Base-by-base conservation (phyloP, 2,797 vertebrate genomes). In the Manis javanica region DNA sequence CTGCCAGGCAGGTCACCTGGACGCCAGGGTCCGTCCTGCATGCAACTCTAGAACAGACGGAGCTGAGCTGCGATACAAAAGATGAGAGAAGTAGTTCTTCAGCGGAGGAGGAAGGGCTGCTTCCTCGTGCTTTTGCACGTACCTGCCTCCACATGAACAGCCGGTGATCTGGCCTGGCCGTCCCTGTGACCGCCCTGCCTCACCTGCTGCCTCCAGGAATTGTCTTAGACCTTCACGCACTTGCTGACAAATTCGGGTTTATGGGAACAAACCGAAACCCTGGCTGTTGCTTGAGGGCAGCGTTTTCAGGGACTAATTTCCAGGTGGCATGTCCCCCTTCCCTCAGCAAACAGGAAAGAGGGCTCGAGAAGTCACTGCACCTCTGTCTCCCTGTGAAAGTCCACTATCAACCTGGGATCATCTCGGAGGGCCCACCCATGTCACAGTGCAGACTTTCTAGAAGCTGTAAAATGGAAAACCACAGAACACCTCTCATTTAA, bases 141-240 rank as follows among this genome's bases (percentile, higher is more conserved):
- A 26, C 46, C 71, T 14, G 37, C 6, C 5, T 68, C 11, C 37
- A 46, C 15, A 6, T 1, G 0, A 5, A 21, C 68, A 42, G 72
- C 1, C 34, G 16, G 55, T 18, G 6, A 13, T 21, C 13, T 71
- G 18, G 57, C 59, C 31, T 59, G 63, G 18, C 26, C 37, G 9
- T 49, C 7, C 34, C 2, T 61, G 2, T 37, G 61, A 71, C 0
- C 0, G 46, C 1, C 18, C 26, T 39, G 5, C 29, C 0, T 11
- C 79, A 51, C 1, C 13, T 39, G 64, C 7, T 85, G 13, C 21
- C 13, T 31, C 7, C 24, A 59, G 2, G 3, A 46, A 46, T 24
- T 86, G 46, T 24, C 24, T 64, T 34, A 86, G 84, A 7, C 7
- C 3, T 0, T 13, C 1, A 2, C 57, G 1, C 39, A 77, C 2